phyloP scores from a whole-genome alignment of 1,140 invertebrate species.

The Popillia japonica region DNA sequence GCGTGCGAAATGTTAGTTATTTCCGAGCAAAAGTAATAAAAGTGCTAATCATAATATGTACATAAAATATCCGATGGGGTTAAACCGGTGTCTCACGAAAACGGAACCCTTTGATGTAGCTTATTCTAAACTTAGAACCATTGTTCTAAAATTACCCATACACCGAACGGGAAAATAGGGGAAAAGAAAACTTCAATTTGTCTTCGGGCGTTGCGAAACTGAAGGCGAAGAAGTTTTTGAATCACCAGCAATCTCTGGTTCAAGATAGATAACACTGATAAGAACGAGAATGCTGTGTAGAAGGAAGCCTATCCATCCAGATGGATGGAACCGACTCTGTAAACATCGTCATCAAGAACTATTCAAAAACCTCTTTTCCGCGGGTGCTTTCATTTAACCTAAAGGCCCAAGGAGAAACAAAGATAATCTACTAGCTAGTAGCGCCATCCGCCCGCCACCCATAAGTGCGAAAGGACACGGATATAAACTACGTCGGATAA shows the following conservation, averaged over 20 bases:
- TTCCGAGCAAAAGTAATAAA: too few species aligned
- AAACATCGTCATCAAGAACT: conserved; percentile 31
- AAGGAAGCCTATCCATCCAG: not conserved
- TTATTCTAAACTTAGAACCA: not conserved
- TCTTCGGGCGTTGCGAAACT: not conserved
- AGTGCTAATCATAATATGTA: too few species aligned
- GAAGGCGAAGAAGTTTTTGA: conserved; percentile 23
- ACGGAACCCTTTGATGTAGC: not conserved
- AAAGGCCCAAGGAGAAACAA: conserved; percentile 30
- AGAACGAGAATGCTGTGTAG: not conserved
- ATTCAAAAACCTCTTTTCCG: conserved; percentile 24
- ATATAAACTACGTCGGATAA: not conserved
- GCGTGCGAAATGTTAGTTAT: too few species aligned
- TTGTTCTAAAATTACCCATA: conserved; percentile 2
- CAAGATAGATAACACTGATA: conserved; percentile 29
- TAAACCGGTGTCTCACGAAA: too few species aligned
- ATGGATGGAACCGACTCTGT: conserved; percentile 18
- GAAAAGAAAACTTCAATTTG: not conserved
- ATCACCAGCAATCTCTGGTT: conserved; percentile 24
- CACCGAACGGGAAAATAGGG: not conserved
- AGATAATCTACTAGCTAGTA: conserved; percentile 23
- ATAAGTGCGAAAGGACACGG: not conserved
- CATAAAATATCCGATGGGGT: too few species aligned
- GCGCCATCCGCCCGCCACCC: not conserved
- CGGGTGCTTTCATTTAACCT: conserved; percentile 27